Conservation (phyloP, 1,140 invertebrate species). For the Calycopis cecrops region DNA sequence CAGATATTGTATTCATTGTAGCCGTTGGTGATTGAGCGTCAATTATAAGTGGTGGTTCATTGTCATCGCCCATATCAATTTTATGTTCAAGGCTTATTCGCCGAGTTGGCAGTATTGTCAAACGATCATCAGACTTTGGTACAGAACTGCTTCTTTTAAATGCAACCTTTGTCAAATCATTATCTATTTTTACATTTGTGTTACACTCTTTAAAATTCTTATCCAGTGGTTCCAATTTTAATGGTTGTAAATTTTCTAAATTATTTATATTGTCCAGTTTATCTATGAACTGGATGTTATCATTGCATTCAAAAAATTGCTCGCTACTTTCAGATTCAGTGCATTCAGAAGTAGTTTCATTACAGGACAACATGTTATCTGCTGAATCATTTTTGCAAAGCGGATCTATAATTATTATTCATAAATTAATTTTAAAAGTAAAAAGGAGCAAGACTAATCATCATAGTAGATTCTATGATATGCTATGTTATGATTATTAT, state of each 20-base stretch:
- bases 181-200: conserved; percentile 55
- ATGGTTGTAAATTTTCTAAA: conserved; percentile 43
- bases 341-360: conserved; percentile 72
- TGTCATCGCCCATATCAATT: conserved; percentile 70
- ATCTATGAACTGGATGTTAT: conserved; percentile 52
- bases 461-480: too few species aligned
- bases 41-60: conserved; percentile 68
- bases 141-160: conserved; percentile 64
- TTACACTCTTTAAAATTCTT: conserved; percentile 38
- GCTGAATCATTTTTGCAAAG: conserved; percentile 71
- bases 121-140: conserved; percentile 56
- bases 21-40: conserved; percentile 58
- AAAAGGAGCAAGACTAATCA: too few species aligned
- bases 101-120: conserved; percentile 37
- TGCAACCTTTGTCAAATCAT: conserved; percentile 66
- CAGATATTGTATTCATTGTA: conserved; percentile 65
- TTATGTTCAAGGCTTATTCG: conserved; percentile 68
- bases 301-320: conserved; percentile 70
- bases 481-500: neutral
- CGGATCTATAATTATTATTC: conserved; percentile 40
- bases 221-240: conserved; percentile 47
- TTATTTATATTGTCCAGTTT: conserved; percentile 44
- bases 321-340: conserved; percentile 73
- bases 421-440: neutral
- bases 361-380: conserved; percentile 70